Evolutionary conservation across 2,113 vertebrate species (phyloP).

Genomic region (Oreochromis tanganicae): DNA sequence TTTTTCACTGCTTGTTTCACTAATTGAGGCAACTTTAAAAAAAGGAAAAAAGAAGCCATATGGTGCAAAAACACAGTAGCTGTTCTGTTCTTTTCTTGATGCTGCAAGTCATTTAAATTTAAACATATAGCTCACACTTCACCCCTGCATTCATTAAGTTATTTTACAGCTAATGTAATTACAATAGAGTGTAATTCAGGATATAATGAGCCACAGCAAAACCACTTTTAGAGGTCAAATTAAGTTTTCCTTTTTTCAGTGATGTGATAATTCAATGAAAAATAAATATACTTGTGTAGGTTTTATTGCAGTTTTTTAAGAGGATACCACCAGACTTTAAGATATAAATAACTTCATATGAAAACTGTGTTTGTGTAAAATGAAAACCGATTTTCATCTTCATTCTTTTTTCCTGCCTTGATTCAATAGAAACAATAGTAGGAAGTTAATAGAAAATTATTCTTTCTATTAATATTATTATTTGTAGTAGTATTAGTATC

Average conservation of each 20-base stretch:
- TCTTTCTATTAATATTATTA: not conserved
- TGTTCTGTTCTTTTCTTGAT: not conserved
- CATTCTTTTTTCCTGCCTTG: not conserved
- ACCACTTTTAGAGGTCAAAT: not conserved
- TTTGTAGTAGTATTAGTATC: not conserved
- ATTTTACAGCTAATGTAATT: conserved; percentile 12
- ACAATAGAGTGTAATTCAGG: not conserved
- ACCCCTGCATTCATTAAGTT: not conserved
- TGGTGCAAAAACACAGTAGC: not conserved
- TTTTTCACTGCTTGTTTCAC: conserved; percentile 14
- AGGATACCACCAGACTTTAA: not conserved
- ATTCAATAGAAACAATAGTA: not conserved
- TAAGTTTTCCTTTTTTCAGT: not conserved
- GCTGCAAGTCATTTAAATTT: not conserved
- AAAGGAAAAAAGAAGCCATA: not conserved
- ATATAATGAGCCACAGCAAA: not conserved
- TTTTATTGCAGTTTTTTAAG: not conserved
- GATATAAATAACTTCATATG: not conserved
- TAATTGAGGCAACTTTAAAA: not conserved
- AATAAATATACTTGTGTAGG: not conserved
- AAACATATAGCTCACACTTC: not conserved
- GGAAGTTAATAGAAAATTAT: not conserved
- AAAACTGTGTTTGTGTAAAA: too few species aligned
- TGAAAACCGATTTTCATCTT: not conserved
- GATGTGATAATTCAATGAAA: not conserved